Evolutionary conservation across 2,888 invertebrate genomes (phyloP).

Genomic region (Hesperia comma): DNA sequence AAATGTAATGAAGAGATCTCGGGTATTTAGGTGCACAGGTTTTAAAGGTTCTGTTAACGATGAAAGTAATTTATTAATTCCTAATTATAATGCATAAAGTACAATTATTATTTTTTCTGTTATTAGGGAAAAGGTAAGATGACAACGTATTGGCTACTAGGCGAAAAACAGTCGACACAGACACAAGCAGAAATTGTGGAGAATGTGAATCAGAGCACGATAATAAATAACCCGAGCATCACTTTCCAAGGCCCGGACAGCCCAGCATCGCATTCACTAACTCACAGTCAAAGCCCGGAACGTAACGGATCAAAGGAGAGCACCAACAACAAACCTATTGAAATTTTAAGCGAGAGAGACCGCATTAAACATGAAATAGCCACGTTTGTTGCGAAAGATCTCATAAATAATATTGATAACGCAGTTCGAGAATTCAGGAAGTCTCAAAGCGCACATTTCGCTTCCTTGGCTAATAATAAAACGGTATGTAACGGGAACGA

Average conservation of each 20-base stretch:
- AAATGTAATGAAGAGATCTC: too few relatives aligned
- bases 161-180: slow-evolving; percentile 78
- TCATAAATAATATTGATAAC: slow-evolving; percentile 75
- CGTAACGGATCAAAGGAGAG: slow-evolving; percentile 59
- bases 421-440: slow-evolving; percentile 73
- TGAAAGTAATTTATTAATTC: too few relatives aligned
- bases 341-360: slow-evolving; percentile 68
- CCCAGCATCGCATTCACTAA: slow-evolving; percentile 73
- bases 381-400: slow-evolving; percentile 75
- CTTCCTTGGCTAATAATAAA: slow-evolving; percentile 47
- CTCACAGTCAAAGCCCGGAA: slow-evolving; percentile 71
- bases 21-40: too few relatives aligned
- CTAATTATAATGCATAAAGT: too few relatives aligned
- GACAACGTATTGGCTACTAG: slow-evolving; percentile 94
- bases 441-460: slow-evolving; percentile 70
- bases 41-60: too few relatives aligned
- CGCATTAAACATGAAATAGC: slow-evolving; percentile 79
- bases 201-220: slow-evolving; percentile 51
- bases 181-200: slow-evolving; percentile 49
- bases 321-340: slow-evolving; percentile 55
- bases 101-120: background rate
- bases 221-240: slow-evolving; percentile 71
- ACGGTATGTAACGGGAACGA: slow-evolving; percentile 61
- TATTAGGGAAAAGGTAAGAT: slow-evolving; percentile 93
- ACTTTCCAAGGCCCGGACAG: slow-evolving; percentile 80